Percentiles rank a stretch among this genome's conserved stretches.
phyloP scores from a whole-genome alignment of 2,797 vertebrate genomes.

The Diceros bicornis region DNA sequence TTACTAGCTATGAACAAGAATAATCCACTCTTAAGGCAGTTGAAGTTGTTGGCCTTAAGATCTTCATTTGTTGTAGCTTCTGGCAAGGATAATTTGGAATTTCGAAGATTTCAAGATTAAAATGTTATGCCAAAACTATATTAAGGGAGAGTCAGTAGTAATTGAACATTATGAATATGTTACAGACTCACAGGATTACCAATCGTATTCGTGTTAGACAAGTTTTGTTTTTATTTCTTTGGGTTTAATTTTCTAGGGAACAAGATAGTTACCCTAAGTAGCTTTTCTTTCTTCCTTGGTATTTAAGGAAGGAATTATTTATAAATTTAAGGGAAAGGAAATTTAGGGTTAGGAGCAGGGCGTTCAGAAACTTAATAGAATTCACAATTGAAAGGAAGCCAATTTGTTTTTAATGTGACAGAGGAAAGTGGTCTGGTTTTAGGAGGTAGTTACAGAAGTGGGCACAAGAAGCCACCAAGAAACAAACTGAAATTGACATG shows the following conservation, averaged over 20 bases:
- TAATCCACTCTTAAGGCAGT: background rate
- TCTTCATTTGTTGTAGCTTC: background rate
- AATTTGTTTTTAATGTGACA: background rate
- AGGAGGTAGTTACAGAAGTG: background rate
- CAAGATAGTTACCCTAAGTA: background rate
- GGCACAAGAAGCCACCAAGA: too few species aligned
- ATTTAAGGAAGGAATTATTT: background rate
- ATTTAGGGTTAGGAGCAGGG: background rate
- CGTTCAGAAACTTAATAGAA: slow-evolving; percentile 20
- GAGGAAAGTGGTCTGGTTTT: slow-evolving; percentile 11
- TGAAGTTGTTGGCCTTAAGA: background rate
- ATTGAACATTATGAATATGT: background rate
- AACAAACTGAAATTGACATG: too few species aligned
- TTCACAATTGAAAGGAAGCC: background rate
- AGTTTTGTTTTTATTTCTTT: slow-evolving; percentile 24
- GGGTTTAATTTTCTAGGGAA: background rate
- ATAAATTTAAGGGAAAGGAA: slow-evolving; percentile 12
- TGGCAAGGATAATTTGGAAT: background rate
- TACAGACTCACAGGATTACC: background rate
- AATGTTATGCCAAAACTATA: background rate
- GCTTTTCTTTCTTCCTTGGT: background rate
- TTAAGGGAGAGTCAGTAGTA: background rate
- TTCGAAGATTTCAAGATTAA: background rate
- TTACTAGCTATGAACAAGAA: background rate
- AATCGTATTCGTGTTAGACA: background rate